Evolutionary conservation across 2,888 invertebrate genomes (phyloP), one percentile per base, ranked within the genome.

Genomic region (Gonocerus acuteangulatus): DNA sequence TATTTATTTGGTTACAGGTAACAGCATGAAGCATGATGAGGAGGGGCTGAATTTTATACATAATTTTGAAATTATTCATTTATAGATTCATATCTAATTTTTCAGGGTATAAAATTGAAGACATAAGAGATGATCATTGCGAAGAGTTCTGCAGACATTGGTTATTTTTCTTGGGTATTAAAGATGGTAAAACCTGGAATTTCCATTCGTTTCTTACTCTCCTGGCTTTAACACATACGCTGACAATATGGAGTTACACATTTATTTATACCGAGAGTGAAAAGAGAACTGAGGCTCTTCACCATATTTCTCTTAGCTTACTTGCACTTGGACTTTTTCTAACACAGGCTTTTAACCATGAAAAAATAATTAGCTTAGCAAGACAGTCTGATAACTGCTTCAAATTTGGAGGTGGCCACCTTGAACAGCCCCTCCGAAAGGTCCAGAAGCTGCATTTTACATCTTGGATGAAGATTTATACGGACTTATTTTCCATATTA

Each of bases 221-320:
- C n/a, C 19, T 51, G 4, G 34, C 19, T 4, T 11, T 51, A 7
- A 32, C 34, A 16, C 34, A 34, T n/a, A 34, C 51, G 4, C 4
- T 51, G 34, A n/a, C 19, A 16, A n/a, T 51, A n/a, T 51, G 51
- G 51, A 51, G 11, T 4, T 51, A 51, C n/a, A 51, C 51, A 21
- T 51, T 34, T 19, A 18, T 51, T 15, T 27, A 34, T 19, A 19
- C 32, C 15, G 34, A 51, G 9, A 13, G 19, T 2, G 34, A 16
- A 36, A 34, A 27, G 11, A 19, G 32, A 11, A 34, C 18, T 9
- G 51, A 51, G 9, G 36, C 51, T 34, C 36, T 51, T 36, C 51
- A 51, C 19, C 51, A 32, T 34, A 34, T 51, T n/a, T 51, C 32
- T 7, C 51, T 51, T 13, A 27, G 32, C 11, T 19, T 51, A 34